Percentiles rank a stretch among this genome's conserved stretches.
Evolutionary conservation across 2,113 vertebrate species (phyloP).

Genomic region (Polypterus senegalus): DNA sequence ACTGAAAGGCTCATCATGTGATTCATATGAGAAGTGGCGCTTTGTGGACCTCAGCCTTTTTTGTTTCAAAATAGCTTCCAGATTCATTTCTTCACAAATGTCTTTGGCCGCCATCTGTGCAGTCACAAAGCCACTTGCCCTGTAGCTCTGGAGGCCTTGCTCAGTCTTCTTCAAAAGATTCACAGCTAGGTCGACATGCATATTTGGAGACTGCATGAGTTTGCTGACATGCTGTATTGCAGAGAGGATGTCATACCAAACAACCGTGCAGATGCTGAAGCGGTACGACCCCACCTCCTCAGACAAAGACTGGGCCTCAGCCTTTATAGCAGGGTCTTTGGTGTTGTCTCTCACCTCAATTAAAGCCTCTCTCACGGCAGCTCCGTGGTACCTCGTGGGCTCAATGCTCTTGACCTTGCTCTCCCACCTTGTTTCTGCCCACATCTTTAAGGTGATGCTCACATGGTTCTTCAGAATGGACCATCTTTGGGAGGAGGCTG

Average conservation of each 20-base stretch:
- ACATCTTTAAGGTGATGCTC: too few relatives aligned
- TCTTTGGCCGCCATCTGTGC: slow-evolving; percentile 15
- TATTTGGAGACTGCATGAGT: slow-evolving; percentile 13
- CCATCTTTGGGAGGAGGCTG: too few relatives aligned
- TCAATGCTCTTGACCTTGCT: too few relatives aligned
- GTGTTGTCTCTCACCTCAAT: too few relatives aligned
- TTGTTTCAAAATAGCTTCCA: slow-evolving; percentile 18
- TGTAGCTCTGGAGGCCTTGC: slow-evolving; percentile 15
- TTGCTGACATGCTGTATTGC: slow-evolving; percentile 10
- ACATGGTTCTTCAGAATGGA: too few relatives aligned
- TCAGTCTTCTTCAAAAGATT: slow-evolving; percentile 17
- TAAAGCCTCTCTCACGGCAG: too few relatives aligned
- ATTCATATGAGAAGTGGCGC: slow-evolving; percentile 13
- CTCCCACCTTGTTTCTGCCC: too few relatives aligned
- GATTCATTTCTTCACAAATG: slow-evolving; percentile 19
- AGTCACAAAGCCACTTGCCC: slow-evolving; percentile 15
- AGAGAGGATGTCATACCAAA: slow-evolving; percentile 14
- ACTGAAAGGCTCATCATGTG: slow-evolving; percentile 10
- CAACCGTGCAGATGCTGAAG: slow-evolving; percentile 17
- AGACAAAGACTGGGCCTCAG: too few relatives aligned
- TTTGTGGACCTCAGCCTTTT: slow-evolving; percentile 15
- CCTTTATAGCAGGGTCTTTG: too few relatives aligned
- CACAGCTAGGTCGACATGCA: slow-evolving; percentile 16
- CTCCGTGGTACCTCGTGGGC: too few relatives aligned
- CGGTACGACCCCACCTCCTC: slow-evolving; percentile 9